phyloP scores from a whole-genome alignment of 2,888 invertebrate genomes.

The Epinotia nisella region DNA sequence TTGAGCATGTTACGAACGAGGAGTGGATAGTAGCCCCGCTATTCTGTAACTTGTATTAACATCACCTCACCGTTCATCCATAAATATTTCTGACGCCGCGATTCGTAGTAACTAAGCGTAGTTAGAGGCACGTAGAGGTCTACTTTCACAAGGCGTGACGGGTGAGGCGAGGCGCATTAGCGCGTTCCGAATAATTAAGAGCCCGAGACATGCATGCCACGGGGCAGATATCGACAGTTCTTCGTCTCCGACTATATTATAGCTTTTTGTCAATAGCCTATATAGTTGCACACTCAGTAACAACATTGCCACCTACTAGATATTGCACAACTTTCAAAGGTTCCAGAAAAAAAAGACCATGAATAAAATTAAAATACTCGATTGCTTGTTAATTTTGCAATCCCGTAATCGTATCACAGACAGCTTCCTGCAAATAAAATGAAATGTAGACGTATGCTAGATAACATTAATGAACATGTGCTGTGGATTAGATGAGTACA shows the following conservation, averaged over 20 bases:
- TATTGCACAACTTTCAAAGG: neutral
- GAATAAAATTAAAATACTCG: neutral
- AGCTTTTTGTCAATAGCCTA: neutral
- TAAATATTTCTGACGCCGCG: too few relatives aligned
- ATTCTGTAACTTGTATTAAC: too few relatives aligned
- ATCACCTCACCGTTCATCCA: too few relatives aligned
- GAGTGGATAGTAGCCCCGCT: too few relatives aligned
- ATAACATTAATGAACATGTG: conserved; percentile 59
- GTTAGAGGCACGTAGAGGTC: too few relatives aligned
- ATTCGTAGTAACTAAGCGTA: too few relatives aligned
- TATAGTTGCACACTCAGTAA: neutral
- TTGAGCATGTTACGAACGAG: neutral
- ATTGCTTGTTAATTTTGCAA: neutral
- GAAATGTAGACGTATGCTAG: conserved; percentile 45
- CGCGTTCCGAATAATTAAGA: too few relatives aligned
- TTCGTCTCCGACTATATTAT: neutral
- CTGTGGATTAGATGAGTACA: conserved; percentile 55
- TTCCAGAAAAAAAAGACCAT: neutral
- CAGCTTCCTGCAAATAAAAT: conserved; percentile 30
- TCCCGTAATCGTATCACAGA: neutral
- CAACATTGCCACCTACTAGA: neutral
- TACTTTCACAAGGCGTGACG: too few relatives aligned
- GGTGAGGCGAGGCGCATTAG: too few relatives aligned
- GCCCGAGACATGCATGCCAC: too few relatives aligned
- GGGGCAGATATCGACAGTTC: neutral